Evolutionary conservation across 2,797 vertebrate genomes (phyloP).

Genomic region (Rhinatrema bivittatum): DNA sequence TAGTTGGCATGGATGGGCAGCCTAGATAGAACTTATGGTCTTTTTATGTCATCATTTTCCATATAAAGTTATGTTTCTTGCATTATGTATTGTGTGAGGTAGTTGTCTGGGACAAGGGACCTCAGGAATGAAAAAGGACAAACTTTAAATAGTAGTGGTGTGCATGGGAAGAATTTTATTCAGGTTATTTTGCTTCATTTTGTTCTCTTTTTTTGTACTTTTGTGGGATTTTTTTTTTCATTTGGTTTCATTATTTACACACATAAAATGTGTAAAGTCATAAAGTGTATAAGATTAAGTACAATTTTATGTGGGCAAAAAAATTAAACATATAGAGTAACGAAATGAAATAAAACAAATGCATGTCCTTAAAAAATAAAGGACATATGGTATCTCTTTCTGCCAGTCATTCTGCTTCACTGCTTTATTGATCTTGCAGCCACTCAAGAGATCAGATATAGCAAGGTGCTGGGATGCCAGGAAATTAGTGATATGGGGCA

Average conservation of each 20-base stretch:
- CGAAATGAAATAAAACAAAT: constrained; percentile 39
- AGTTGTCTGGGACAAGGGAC: constrained; percentile 50
- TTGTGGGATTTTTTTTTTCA: too few relatives aligned
- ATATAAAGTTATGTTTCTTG: neutral
- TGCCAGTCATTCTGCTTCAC: constrained; percentile 45
- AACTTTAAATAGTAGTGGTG: too few relatives aligned
- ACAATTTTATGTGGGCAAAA: too few relatives aligned
- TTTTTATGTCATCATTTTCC: neutral
- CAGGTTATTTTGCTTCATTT: too few relatives aligned
- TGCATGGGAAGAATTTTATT: too few relatives aligned
- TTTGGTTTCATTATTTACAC: too few relatives aligned
- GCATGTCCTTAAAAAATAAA: constrained; percentile 49
- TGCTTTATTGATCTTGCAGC: constrained; percentile 50
- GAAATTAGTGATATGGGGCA: constrained; percentile 1
- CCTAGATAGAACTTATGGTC: too few relatives aligned
- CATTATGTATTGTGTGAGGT: constrained; percentile 1
- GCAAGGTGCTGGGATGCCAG: neutral
- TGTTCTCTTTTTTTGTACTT: too few relatives aligned
- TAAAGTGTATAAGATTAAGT: too few relatives aligned
- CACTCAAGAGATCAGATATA: constrained; percentile 28
- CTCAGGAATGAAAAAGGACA: constrained; percentile 50
- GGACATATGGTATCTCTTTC: constrained; percentile 46
- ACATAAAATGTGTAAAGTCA: too few relatives aligned
- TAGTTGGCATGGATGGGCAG: too few relatives aligned
- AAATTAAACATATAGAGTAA: too few relatives aligned